A percentile compares a stretch with the other conserved stretches of the same genome.
Evolutionary conservation across 2,113 vertebrate genomes (phyloP).

Genomic region (Cyanocitta stelleri): DNA sequence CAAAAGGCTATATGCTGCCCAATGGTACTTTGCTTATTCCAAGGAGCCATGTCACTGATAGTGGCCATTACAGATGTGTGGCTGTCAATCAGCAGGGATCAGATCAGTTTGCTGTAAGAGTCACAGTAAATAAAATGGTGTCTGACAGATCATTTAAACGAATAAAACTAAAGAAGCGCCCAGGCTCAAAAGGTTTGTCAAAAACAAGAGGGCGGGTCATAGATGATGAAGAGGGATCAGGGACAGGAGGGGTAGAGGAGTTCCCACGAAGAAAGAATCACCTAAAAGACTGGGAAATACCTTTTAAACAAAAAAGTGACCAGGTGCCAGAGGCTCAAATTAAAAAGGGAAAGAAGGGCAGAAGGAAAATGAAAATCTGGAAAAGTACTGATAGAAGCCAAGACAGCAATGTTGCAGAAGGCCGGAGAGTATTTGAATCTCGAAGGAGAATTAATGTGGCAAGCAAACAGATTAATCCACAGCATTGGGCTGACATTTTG

Average conservation of each 20-base stretch:
- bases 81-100: slow-evolving; percentile 82
- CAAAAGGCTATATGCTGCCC: slow-evolving; percentile 59
- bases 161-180: slow-evolving; percentile 67
- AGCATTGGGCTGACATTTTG: slow-evolving; percentile 88
- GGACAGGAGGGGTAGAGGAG: slow-evolving; percentile 14
- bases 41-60: slow-evolving; percentile 69
- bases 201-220: slow-evolving; percentile 57
- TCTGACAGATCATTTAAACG: slow-evolving; percentile 63
- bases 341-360: slow-evolving; percentile 56
- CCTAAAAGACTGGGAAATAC: slow-evolving; percentile 19
- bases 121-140: slow-evolving; percentile 70
- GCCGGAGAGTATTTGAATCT: slow-evolving; percentile 70
- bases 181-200: slow-evolving; percentile 60
- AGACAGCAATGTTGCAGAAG: slow-evolving; percentile 63
- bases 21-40: slow-evolving; percentile 80
- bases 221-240: slow-evolving; percentile 79
- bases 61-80: slow-evolving; percentile 85
- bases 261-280: neutral
- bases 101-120: slow-evolving; percentile 72
- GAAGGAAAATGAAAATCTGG: slow-evolving; percentile 63
- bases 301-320: slow-evolving; percentile 33
- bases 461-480: slow-evolving; percentile 83
- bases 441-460: slow-evolving; percentile 77
- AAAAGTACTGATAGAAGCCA: slow-evolving; percentile 56
- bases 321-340: neutral